Base-by-base conservation (phyloP, 2,888 invertebrate species). In the Thumatha senex region DNA sequence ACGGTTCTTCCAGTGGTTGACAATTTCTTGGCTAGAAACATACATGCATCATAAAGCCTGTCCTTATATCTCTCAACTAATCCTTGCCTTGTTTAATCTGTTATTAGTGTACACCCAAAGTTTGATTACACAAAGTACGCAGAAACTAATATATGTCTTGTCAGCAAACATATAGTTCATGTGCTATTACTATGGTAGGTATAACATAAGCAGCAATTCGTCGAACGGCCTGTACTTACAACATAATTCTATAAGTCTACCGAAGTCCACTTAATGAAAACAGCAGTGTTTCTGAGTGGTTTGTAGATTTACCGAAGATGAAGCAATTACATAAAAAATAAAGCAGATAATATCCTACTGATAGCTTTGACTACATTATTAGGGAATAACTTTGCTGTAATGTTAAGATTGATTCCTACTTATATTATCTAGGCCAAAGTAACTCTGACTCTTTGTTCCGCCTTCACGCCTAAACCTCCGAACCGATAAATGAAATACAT, bases 251-350 rank as follows among this genome's bases (percentile, higher is more conserved):
- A n/a, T n/a, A 15, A 33, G 48, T 48, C 48, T 45, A 51, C 57
- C 51, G 36, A 53, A 56, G 61, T 63, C 67, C 58, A 63, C 54
- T 61, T 67, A 67, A 67, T 63, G 63, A 63, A 61, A 67, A n/a
- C n/a, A n/a, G n/a, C n/a, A n/a, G 55, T 61, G 46, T 48, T 35
- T 9, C n/a, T 48, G 42, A 48, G 15, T 10, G 44, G 58, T 45
- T 7, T 9, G 7, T 8, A 54, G 43, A 34, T 11, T 1, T 0
- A 46, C 14, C 31, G 11, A 2, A 38, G 12, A n/a, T 40, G 12
- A 7, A 39, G 11, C 11, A 7, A 18, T 18, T n/a, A 12, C 7
- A 4, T 7, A 7, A 15, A 11, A 38, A 38, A 15, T 3, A 11
- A 34, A 1, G 18, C 5, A 24, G 3, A 24, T 24, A 24, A 24